These are phyloP conservation scores for Hetaerina americana DNA, from an alignment of 1,140 invertebrate species.

Conservation along the genomic window DNA sequence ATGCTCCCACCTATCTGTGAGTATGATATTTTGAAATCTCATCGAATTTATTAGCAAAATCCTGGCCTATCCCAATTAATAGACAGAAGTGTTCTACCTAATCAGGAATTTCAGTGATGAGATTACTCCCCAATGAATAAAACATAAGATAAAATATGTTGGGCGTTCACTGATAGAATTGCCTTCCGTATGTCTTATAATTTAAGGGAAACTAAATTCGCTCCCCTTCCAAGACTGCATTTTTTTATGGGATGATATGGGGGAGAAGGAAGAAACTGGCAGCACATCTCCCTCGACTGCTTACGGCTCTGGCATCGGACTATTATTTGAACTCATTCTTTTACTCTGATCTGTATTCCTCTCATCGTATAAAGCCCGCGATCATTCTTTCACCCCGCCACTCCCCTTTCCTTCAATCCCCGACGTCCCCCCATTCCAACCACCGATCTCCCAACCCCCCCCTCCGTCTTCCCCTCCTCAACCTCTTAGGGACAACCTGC, in stretches of 20 bases:
- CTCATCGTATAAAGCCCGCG: not conserved
- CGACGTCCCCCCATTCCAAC: not conserved
- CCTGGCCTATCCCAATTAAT: no score
- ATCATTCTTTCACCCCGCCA: not conserved
- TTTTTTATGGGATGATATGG: not conserved
- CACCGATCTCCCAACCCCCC: not conserved
- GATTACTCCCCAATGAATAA: no score
- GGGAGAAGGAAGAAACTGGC: not conserved
- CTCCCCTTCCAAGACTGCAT: not conserved
- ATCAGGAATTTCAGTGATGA: no score
- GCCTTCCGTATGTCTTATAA: no score
- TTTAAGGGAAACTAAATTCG: no score
- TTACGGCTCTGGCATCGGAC: not conserved
- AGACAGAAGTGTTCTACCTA: no score
- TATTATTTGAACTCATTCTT: slow-evolving; percentile 1
- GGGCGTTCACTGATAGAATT: no score
- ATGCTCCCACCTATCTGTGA: no score
- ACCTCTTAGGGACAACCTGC: no score
- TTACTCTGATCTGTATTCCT: not conserved
- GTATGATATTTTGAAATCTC: no score
- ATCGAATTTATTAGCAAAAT: no score
- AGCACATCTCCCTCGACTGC: not conserved
- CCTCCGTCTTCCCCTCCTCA: not conserved
- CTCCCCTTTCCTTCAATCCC: not conserved
- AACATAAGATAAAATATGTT: no score